These are phyloP conservation scores for Archivesica marissinica DNA, from an alignment of 1,140 invertebrate species.

Conservation along the genomic window DNA sequence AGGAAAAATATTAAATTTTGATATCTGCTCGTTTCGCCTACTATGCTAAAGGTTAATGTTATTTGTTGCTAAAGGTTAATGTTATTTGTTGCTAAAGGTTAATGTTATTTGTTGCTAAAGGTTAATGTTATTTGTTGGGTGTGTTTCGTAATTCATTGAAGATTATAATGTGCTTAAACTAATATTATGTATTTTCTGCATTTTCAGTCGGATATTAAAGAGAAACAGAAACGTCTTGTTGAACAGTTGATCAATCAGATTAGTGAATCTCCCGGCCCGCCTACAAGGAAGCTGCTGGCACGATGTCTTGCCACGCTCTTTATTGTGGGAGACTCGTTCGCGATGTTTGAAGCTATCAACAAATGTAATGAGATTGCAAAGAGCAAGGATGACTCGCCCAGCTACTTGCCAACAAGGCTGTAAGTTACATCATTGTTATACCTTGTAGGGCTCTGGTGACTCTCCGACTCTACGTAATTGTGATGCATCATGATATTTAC, in stretches of 20 bases:
- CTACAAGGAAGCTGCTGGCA: conserved; percentile 95
- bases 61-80: no score
- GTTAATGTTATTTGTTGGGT: neutral
- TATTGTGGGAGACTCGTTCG: conserved; percentile 98
- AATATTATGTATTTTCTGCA: neutral
- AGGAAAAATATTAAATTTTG: no score
- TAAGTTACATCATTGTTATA: conserved; percentile 90
- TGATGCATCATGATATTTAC: no score
- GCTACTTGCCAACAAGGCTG: conserved; percentile 96
- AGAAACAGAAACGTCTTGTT: conserved; percentile 97
- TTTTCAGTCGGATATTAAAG: conserved; percentile 96
- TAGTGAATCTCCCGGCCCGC: conserved; percentile 94
- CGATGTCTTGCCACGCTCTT: conserved; percentile 97
- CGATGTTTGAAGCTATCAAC: conserved; percentile 98
- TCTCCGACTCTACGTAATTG: no score
- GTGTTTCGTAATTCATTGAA: neutral
- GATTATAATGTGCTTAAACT: neutral
- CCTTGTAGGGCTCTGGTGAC: no score
- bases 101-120: neutral
- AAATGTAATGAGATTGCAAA: conserved; percentile 99
- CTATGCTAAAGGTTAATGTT: no score
- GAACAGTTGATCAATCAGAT: conserved; percentile 96
- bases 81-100: no score
- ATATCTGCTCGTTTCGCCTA: no score
- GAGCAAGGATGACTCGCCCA: conserved; percentile 98